Evolutionary conservation across 2,797 vertebrate species (phyloP).

Genomic region (Myotis daubentonii): DNA sequence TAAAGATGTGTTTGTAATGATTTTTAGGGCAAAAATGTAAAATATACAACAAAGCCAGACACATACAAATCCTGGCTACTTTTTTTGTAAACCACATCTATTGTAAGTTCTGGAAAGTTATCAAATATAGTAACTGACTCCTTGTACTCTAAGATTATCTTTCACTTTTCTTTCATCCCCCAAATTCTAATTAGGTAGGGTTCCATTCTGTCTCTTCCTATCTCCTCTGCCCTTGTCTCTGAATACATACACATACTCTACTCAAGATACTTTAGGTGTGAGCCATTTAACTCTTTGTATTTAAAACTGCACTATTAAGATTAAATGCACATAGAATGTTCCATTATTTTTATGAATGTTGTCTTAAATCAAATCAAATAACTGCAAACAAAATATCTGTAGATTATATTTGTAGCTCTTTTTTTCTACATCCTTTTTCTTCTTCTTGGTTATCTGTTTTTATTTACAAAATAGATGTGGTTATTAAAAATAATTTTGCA

Average conservation of each 20-base stretch:
- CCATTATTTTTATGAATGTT: neutral
- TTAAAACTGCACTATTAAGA: neutral
- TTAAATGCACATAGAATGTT: neutral
- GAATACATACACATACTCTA: neutral
- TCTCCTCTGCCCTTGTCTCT: neutral
- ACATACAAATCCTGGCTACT: neutral
- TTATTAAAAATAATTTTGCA: neutral
- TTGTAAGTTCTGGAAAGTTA: slow-evolving; percentile 61
- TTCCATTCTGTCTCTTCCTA: neutral
- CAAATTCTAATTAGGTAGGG: neutral
- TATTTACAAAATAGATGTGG: neutral
- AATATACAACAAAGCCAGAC: slow-evolving; percentile 2
- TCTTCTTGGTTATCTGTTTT: neutral
- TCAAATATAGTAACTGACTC: neutral
- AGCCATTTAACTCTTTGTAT: neutral
- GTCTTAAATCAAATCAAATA: neutral
- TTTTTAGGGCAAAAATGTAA: slow-evolving; percentile 38
- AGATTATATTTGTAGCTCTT: neutral
- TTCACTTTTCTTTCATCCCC: neutral
- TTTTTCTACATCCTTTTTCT: neutral
- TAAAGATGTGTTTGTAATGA: slow-evolving; percentile 37
- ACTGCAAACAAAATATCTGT: neutral
- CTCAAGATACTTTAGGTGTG: accelerated
- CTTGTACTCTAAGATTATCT: neutral
- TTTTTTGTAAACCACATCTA: slow-evolving; percentile 13